Conservation (phyloP, 2,113 vertebrate species). For the Vanacampus margaritifer region DNA sequence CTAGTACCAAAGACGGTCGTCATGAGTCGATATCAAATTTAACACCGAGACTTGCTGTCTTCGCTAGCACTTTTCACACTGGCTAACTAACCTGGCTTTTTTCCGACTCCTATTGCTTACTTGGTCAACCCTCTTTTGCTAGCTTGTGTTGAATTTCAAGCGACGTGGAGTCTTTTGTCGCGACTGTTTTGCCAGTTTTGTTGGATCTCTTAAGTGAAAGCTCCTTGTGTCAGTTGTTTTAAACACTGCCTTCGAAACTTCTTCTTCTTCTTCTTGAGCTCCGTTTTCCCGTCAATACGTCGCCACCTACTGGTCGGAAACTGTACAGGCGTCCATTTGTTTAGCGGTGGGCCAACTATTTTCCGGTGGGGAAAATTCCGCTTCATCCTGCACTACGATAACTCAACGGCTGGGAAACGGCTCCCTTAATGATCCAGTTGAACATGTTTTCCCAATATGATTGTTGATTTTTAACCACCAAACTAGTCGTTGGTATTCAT, state of each 20-base stretch:
- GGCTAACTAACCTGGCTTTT: no score
- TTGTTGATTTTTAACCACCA: constrained; percentile 37
- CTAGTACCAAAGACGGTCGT: no score
- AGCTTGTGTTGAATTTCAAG: no score
- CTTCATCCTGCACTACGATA: constrained; percentile 39
- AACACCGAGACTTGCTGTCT: no score
- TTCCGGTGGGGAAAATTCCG: constrained; percentile 1
- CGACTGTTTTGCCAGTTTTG: no score
- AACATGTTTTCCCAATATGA: constrained; percentile 45
- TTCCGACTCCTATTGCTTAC: no score
- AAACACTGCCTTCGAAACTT: background rate
- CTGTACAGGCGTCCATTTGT: background rate
- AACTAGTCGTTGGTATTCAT: constrained; percentile 5
- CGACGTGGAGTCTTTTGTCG: no score
- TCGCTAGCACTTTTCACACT: no score
- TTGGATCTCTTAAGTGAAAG: background rate
- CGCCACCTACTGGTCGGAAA: background rate
- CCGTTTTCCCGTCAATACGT: background rate
- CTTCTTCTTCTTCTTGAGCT: background rate
- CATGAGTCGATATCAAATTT: no score
- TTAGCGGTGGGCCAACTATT: background rate
- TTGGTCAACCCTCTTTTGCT: no score
- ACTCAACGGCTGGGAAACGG: constrained; percentile 23
- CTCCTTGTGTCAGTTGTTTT: background rate
- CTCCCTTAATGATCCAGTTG: constrained; percentile 35